A percentile compares a stretch with the other conserved stretches of the same genome.
phyloP scores from a whole-genome alignment of 2,113 vertebrate genomes.

The Aythya baeri region DNA sequence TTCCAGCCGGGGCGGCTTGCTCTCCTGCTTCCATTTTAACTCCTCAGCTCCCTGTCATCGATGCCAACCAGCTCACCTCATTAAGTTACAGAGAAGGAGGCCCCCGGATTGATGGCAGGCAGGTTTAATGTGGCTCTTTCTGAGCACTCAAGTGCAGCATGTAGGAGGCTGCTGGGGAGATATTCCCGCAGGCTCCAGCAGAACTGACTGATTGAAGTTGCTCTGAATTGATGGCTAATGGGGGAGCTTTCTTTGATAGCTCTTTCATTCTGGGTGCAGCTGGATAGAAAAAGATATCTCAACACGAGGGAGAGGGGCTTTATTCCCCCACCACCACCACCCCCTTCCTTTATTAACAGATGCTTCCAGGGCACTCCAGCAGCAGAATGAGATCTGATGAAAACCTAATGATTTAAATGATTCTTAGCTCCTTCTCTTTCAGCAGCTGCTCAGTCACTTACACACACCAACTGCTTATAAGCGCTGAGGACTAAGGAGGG shows the following conservation, averaged over 20 bases:
- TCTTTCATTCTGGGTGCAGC: slow-evolving; percentile 66
- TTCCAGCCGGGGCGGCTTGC: not conserved
- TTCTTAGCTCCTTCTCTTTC: slow-evolving; percentile 51
- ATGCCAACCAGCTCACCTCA: slow-evolving; percentile 56
- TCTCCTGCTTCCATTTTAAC: slow-evolving; percentile 9
- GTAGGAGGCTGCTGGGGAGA: slow-evolving; percentile 72
- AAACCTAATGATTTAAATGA: slow-evolving; percentile 56
- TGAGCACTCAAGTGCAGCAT: slow-evolving; percentile 66
- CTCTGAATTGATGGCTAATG: slow-evolving; percentile 71
- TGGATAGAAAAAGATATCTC: slow-evolving; percentile 50
- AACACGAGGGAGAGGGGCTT: slow-evolving; percentile 11
- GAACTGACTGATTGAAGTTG: slow-evolving; percentile 75
- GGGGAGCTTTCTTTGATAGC: slow-evolving; percentile 65
- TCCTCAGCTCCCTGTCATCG: slow-evolving; percentile 65
- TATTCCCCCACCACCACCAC: not conserved
- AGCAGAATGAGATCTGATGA: slow-evolving; percentile 55
- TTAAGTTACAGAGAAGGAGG: slow-evolving; percentile 71
- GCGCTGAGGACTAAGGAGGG: not conserved
- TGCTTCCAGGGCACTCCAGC: slow-evolving; percentile 65
- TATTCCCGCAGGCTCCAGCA: slow-evolving; percentile 67
- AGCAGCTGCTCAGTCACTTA: not conserved
- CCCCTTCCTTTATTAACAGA: slow-evolving; percentile 56
- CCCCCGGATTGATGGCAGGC: slow-evolving; percentile 66
- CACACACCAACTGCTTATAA: not conserved
- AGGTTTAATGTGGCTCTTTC: slow-evolving; percentile 69